A percentile compares a stretch with the other conserved stretches of the same genome.
phyloP scores from a whole-genome alignment of 2,888 invertebrate genomes.

The Thymelicus lineola region DNA sequence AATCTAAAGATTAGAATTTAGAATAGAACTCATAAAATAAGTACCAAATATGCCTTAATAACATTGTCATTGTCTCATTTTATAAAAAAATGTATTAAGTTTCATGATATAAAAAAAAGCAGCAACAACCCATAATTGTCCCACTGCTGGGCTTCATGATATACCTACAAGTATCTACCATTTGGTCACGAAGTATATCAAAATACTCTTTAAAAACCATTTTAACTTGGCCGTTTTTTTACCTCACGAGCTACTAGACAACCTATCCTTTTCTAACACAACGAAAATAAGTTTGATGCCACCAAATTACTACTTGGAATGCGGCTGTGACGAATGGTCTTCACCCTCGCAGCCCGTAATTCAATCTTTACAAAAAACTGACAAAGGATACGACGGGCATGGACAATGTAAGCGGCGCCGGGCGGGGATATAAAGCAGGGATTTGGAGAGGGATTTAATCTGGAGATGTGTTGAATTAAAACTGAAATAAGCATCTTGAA shows the following conservation, averaged over 20 bases:
- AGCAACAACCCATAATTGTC: too few relatives aligned
- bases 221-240: conserved; percentile 17
- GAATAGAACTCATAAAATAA: too few relatives aligned
- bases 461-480: conserved; percentile 21
- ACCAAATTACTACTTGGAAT: conserved; percentile 79
- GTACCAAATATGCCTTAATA: too few relatives aligned
- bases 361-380: conserved; percentile 69
- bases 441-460: conserved; percentile 36
- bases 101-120: too few relatives aligned
- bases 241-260: not conserved
- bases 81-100: too few relatives aligned
- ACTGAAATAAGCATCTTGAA: not conserved
- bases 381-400: conserved; percentile 65
- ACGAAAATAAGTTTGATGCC: conserved; percentile 54
- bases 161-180: too few relatives aligned
- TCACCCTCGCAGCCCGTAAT: conserved; percentile 79
- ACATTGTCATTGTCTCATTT: too few relatives aligned
- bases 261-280: conserved; percentile 6
- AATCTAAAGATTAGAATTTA: too few relatives aligned
- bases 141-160: too few relatives aligned
- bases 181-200: too few relatives aligned
- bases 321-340: conserved; percentile 74
- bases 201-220: not conserved
- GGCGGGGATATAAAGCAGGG: conserved; percentile 60
- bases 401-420: conserved; percentile 69